Evolutionary conservation across 2,888 invertebrate species (phyloP).

Genomic region (Campaea margaritaria): DNA sequence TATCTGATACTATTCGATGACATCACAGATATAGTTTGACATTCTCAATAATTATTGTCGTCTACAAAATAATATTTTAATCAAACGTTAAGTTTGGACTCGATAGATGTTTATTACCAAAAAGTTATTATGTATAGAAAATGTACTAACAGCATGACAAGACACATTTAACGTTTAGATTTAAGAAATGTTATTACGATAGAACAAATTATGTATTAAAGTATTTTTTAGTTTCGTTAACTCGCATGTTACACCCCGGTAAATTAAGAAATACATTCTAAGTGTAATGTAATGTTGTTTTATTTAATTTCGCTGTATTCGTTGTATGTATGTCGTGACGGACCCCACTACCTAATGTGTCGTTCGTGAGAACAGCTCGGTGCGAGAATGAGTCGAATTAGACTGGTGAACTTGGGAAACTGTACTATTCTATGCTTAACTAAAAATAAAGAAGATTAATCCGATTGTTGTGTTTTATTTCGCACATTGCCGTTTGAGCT

Average conservation of each 20-base stretch:
- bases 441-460: conserved; percentile 84
- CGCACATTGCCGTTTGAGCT: too few species aligned
- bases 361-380: conserved; percentile 56
- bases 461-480: conserved; percentile 50
- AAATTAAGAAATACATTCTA: conserved; percentile 46
- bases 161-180: conserved; percentile 48
- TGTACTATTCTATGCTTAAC: conserved; percentile 85
- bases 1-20: conserved; percentile 51
- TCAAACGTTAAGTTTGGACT: conserved; percentile 59
- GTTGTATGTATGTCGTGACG: conserved; percentile 43
- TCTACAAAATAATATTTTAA: conserved; percentile 28
- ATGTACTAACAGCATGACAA: conserved; percentile 79
- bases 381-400: conserved; percentile 71
- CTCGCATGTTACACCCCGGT: conserved; percentile 49
- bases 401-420: conserved; percentile 78
- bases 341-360: conserved; percentile 60
- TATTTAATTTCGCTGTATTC: conserved; percentile 54
- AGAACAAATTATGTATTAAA: conserved; percentile 72
- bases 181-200: conserved; percentile 66
- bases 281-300: conserved; percentile 48
- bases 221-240: conserved; percentile 51
- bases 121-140: conserved; percentile 58
- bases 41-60: conserved; percentile 36
- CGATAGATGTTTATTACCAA: conserved; percentile 64
- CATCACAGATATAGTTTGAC: conserved; percentile 58